These are phyloP conservation scores for Fringilla coelebs DNA, from an alignment of 2,797 vertebrate genomes.

Conservation along the genomic window DNA sequence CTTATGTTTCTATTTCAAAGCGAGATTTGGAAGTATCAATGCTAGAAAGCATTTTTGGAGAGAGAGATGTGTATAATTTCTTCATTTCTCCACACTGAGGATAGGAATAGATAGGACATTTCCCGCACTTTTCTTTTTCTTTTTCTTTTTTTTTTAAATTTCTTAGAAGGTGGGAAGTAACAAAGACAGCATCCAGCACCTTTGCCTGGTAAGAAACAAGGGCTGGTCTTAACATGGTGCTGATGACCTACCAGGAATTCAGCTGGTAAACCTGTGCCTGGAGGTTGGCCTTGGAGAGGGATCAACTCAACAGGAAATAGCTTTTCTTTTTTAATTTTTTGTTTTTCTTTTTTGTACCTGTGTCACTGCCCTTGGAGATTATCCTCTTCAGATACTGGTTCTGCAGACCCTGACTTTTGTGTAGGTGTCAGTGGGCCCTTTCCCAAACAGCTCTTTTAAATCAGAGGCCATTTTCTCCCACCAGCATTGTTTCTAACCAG, in stretches of 20 bases:
- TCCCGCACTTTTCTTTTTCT: too few species aligned
- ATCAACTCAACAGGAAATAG: not conserved
- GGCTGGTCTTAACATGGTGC: not conserved
- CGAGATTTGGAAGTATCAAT: not conserved
- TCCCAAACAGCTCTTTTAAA: not conserved
- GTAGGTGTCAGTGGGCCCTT: not conserved
- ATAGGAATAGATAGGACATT: not conserved
- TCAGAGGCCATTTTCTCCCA: not conserved
- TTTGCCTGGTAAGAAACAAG: not conserved
- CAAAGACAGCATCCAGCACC: not conserved
- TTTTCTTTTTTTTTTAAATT: not conserved
- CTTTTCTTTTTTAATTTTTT: not conserved
- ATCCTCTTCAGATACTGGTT: not conserved
- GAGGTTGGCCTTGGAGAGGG: not conserved
- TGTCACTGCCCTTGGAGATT: rapidly evolving
- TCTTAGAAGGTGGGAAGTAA: not conserved
- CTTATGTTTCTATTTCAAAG: not conserved
- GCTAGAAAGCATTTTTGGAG: not conserved
- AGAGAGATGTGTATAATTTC: not conserved
- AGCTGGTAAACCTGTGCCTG: not conserved
- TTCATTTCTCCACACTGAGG: not conserved
- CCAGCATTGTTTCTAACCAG: not conserved
- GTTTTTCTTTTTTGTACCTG: not conserved
- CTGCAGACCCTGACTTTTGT: not conserved
- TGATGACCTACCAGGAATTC: not conserved